These are phyloP conservation scores for Microplitis mediator DNA, from an alignment of 1,140 invertebrate species.

Conservation along the genomic window DNA sequence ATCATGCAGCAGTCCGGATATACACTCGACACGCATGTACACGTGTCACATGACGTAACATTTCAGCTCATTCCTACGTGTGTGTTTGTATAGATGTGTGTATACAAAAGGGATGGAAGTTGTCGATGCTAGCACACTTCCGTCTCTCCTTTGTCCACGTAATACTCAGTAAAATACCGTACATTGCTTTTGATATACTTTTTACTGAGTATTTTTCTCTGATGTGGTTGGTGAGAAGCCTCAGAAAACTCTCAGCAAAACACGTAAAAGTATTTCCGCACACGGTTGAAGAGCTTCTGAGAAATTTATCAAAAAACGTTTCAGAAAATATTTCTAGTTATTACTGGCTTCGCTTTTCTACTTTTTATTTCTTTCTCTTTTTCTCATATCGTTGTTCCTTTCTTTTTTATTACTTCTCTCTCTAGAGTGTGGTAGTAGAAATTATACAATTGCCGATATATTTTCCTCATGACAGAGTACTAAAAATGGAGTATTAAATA, in stretches of 20 bases:
- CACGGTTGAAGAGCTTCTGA: neutral
- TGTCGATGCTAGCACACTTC: conserved; percentile 27
- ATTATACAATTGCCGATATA: too few relatives aligned
- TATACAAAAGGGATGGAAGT: conserved; percentile 38
- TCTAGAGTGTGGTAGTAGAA: too few relatives aligned
- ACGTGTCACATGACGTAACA: conserved; percentile 37
- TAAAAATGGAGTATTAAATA: neutral
- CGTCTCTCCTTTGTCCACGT: neutral
- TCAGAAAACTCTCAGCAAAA: neutral
- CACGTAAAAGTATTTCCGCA: neutral
- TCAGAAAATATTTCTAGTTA: neutral
- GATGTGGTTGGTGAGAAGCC: neutral
- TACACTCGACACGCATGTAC: conserved; percentile 44
- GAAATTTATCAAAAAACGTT: neutral
- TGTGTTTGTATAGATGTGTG: conserved; percentile 36
- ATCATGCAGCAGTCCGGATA: conserved; percentile 21
- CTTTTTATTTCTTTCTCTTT: neutral
- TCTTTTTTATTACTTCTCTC: neutral
- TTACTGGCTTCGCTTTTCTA: neutral
- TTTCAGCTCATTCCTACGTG: neutral
- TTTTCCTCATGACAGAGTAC: too few relatives aligned
- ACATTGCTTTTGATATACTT: conserved; percentile 10
- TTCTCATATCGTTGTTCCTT: neutral
- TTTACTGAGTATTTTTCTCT: neutral
- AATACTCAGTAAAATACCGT: neutral